These are phyloP conservation scores for Pocillopora meandrina DNA, from an alignment of 92 coral and sea anemone genomes.

Conservation along the genomic window DNA sequence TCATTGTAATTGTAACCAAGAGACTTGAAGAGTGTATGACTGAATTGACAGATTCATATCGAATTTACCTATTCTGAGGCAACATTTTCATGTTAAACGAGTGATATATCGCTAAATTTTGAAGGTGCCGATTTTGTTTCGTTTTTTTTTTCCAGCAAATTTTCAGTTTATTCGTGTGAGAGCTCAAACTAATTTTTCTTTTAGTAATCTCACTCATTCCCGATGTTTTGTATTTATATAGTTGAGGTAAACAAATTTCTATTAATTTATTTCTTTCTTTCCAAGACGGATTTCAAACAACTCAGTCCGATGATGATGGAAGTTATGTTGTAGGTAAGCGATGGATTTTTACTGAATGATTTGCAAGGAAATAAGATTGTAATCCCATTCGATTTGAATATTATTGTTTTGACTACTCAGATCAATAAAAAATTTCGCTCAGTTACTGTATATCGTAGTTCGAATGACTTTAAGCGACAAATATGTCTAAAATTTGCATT, in stretches of 20 bases:
- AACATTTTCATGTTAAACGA: no score
- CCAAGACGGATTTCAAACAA: slow-evolving; percentile 5
- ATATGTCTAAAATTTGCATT: neutral
- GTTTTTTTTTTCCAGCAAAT: neutral
- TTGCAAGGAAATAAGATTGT: neutral
- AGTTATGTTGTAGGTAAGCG: slow-evolving; percentile 23
- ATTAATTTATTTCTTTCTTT: neutral
- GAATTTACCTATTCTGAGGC: neutral
- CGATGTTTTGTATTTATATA: neutral
- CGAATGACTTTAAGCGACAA: neutral
- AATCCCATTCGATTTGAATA: neutral
- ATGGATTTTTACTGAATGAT: no score
- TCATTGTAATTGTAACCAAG: neutral
- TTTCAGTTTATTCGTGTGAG: neutral
- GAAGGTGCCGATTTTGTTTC: no score
- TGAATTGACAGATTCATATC: neutral
- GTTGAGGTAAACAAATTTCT: neutral
- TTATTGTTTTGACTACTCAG: neutral
- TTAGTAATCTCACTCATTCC: neutral
- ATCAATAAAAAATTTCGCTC: neutral
- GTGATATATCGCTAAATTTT: no score
- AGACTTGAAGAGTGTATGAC: neutral
- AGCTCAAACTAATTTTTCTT: neutral
- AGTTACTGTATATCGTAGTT: neutral
- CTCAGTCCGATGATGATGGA: slow-evolving; percentile 25